phyloP scores from a whole-genome alignment of 2,888 invertebrate species.

The Micoletzkya japonica region DNA sequence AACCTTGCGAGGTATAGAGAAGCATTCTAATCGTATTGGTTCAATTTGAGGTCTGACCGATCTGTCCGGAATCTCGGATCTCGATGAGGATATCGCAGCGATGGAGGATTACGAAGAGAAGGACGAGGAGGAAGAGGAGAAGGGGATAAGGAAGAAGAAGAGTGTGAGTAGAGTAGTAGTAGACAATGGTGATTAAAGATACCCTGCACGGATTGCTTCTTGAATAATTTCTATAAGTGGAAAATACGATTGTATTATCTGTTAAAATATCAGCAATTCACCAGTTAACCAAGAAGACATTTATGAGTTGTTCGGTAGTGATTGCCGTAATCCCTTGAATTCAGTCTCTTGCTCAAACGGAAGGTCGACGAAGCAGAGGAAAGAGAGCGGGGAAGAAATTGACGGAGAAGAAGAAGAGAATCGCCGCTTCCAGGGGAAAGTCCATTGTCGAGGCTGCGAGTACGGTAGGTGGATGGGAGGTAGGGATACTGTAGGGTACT shows the following conservation, averaged over 20 bases:
- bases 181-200: conserved; percentile 4
- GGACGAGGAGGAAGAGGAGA: conserved; percentile 27
- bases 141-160: conserved; percentile 19
- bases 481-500: neutral
- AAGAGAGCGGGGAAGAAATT: conserved; percentile 52
- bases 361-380: conserved; percentile 38
- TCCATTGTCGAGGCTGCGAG: conserved; percentile 36
- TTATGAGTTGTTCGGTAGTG: neutral
- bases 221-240: too few species aligned
- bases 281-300: neutral
- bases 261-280: too few species aligned
- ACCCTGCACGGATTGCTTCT: too few species aligned
- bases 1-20: too few species aligned
- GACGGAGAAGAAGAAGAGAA: conserved; percentile 40
- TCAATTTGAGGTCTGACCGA: conserved; percentile 50
- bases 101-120: conserved; percentile 33
- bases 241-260: too few species aligned
- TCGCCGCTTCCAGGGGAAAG: conserved; percentile 29
- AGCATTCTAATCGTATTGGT: conserved; percentile 6
- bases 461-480: conserved; percentile 6
- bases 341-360: too few species aligned
- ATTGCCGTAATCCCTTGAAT: too few species aligned
- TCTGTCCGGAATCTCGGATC: conserved; percentile 56
- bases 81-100: conserved; percentile 47
- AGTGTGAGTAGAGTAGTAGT: neutral